Conservation (phyloP, 2,888 invertebrate genomes). For the Colletes collaris region DNA sequence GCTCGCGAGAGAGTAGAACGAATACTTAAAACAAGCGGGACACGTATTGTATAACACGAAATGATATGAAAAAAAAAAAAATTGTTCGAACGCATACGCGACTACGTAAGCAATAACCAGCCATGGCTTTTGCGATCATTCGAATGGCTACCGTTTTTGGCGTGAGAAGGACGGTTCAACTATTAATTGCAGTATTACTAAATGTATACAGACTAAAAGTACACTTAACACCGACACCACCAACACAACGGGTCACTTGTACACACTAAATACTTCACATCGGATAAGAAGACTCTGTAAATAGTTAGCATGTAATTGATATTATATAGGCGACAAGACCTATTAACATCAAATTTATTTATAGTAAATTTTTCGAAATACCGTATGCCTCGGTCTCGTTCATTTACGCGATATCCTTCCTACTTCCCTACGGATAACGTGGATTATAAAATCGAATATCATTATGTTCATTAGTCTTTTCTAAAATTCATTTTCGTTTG, state of each 20-base stretch:
- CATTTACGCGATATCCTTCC: constrained; percentile 13
- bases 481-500: too few relatives aligned
- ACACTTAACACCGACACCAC: constrained; percentile 55
- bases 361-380: constrained; percentile 81
- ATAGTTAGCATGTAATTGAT: constrained; percentile 78
- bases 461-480: too few relatives aligned
- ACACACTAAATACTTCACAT: constrained; percentile 59
- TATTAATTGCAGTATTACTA: constrained; percentile 82
- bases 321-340: constrained; percentile 74
- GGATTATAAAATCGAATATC: not conserved
- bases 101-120: constrained; percentile 72
- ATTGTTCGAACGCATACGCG: constrained; percentile 26
- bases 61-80: not conserved
- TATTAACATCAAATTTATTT: constrained; percentile 80
- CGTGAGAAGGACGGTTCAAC: constrained; percentile 73
- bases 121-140: constrained; percentile 66
- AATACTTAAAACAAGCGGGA: constrained; percentile 29
- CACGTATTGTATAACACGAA: constrained; percentile 23
- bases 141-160: constrained; percentile 69
- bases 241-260: constrained; percentile 60
- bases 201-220: constrained; percentile 78
- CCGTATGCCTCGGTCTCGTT: constrained; percentile 52
- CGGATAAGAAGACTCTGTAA: constrained; percentile 79
- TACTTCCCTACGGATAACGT: not conserved
- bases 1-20: constrained; percentile 40